Evolutionary conservation across 2,797 vertebrate genomes (phyloP), one percentile per base, ranked within the genome.

Genomic region (Syndactyla subalaris): DNA sequence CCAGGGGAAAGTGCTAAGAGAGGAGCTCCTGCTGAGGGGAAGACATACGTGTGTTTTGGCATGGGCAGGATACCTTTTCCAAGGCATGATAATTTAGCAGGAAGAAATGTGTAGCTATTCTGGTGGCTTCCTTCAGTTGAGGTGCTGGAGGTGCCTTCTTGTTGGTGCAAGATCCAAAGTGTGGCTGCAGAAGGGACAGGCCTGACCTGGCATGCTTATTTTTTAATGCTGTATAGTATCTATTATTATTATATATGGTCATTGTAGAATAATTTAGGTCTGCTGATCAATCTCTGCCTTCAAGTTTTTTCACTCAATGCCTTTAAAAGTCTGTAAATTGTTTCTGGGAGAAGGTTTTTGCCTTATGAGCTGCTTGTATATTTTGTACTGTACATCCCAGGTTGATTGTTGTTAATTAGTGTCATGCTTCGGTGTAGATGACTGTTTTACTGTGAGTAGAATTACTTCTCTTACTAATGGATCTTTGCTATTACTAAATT

Each of bases 331-430:
- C n/a, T 71, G 41, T 52, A 84, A 45, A 45, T 81, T 49, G 26
- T 74, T 92, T 67, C 58, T 21, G 16, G 51, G 70, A 68, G 85
- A 93, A 84, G 52, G 32, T 12, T 10, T 62, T 89, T 77, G 61
- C 43, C 81, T 84, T 73, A 70, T 22, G 57, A 85, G 70, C 34
- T 49, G 38, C 57, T 81, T 87, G 48, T 74, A 62, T 70, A 74
- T 93, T 85, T 77, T 36, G n/a, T 85, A 54, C 39, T 85, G 61
- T 89, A 71, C 43, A 26, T 71, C 48, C 62, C 61, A 91, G 51
- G 57, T 89, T 92, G 91, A 74, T 84, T 43, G 38, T 45, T 89
- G 74, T 87, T 93, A 83, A 86, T 83, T 83, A 78, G 70, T 38
- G 48, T 81, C 85, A 41, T 78, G 48, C 30, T 58, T 94, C 34